Percentiles rank a stretch among this genome's conserved stretches.
These are phyloP conservation scores for Martes flavigula DNA, from an alignment of 2,797 vertebrate species.

Conservation along the genomic window DNA sequence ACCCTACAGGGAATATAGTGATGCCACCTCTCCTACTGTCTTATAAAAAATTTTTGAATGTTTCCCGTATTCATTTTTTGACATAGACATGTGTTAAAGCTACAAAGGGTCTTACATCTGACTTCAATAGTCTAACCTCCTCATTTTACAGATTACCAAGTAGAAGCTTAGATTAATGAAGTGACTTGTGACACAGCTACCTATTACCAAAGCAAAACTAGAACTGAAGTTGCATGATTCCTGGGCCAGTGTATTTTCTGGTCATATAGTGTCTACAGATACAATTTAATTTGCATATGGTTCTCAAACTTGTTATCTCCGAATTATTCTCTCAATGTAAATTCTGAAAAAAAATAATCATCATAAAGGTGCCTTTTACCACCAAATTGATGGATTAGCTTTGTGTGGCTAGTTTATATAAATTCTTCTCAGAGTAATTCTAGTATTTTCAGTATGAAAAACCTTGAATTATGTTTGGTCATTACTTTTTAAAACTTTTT, in stretches of 20 bases:
- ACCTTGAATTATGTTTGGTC: conserved; percentile 3
- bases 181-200: neutral
- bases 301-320: neutral
- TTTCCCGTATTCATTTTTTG: neutral
- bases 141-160: neutral
- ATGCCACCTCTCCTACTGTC: neutral
- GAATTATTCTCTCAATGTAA: neutral
- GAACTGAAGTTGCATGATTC: neutral
- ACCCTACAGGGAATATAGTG: neutral
- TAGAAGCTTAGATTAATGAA: neutral
- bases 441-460: neutral
- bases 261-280: neutral
- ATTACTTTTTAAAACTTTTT: neutral
- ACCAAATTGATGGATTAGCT: neutral
- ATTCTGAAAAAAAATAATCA: neutral
- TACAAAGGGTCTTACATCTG: neutral
- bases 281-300: neutral
- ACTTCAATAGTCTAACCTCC: neutral
- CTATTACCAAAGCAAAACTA: neutral
- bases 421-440: conserved; percentile 1
- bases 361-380: neutral
- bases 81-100: neutral
- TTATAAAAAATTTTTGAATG: neutral
- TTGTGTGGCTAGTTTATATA: neutral
- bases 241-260: neutral